Conservation (phyloP, 2,888 invertebrate species). For the Subacronicta megacephala region DNA sequence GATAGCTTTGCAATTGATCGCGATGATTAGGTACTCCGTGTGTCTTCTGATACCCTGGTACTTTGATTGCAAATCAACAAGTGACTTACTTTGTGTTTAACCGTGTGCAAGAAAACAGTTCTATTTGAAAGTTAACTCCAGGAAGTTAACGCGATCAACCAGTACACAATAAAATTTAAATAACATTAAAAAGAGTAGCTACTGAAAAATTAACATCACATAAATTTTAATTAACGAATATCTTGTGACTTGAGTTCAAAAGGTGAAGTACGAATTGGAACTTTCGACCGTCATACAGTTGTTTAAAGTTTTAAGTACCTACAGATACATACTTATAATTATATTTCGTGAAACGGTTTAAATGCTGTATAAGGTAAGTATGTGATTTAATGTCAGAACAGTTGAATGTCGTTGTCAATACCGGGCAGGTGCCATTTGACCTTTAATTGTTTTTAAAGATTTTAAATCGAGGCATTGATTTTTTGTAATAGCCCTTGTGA, state of each 20-base stretch:
- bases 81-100: too few relatives aligned
- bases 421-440: slow-evolving; percentile 42
- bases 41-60: slow-evolving; percentile 22
- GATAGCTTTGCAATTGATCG: slow-evolving; percentile 42
- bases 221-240: slow-evolving; percentile 39
- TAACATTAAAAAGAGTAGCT: slow-evolving; percentile 4
- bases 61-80: slow-evolving; percentile 20
- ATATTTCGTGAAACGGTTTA: slow-evolving; percentile 16
- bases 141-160: slow-evolving; percentile 4
- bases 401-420: slow-evolving; percentile 51
- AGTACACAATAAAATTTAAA: neutral
- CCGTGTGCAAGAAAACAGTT: too few relatives aligned
- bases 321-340: slow-evolving; percentile 13
- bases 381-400: slow-evolving; percentile 51
- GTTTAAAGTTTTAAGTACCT: slow-evolving; percentile 11
- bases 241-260: slow-evolving; percentile 34
- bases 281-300: slow-evolving; percentile 23
- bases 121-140: slow-evolving; percentile 11
- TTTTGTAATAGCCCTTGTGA: slow-evolving; percentile 21
- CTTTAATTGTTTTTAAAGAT: slow-evolving; percentile 44
- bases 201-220: slow-evolving; percentile 25
- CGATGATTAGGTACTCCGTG: slow-evolving; percentile 22
- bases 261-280: slow-evolving; percentile 48
- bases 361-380: slow-evolving; percentile 49
- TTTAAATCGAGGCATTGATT: slow-evolving; percentile 29